Conservation (phyloP, 2,113 vertebrate species). For the Indri indri region DNA sequence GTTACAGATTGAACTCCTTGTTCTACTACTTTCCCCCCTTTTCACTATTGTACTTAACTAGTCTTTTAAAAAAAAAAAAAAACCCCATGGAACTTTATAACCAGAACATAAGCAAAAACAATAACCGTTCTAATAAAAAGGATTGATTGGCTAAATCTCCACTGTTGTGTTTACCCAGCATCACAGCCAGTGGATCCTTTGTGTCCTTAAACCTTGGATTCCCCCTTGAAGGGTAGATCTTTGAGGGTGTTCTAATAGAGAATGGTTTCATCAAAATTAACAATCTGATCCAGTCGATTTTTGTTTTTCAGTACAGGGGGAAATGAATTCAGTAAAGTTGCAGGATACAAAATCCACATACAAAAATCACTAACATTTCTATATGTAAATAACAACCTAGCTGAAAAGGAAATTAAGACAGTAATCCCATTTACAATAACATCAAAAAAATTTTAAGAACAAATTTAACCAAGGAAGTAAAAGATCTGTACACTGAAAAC, state of each 20-base stretch:
- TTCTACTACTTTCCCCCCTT: too few species aligned
- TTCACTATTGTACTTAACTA: too few species aligned
- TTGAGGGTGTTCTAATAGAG: not conserved
- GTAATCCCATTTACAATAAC: not conserved
- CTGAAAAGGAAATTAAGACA: not conserved
- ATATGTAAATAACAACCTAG: not conserved
- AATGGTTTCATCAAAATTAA: not conserved
- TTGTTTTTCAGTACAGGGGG: not conserved
- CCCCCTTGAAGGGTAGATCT: not conserved
- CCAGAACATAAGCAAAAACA: not conserved
- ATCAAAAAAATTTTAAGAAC: not conserved
- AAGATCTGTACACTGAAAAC: not conserved
- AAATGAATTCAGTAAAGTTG: not conserved
- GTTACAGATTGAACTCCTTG: too few species aligned
- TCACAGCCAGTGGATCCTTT: not conserved
- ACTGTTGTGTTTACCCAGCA: accelerated
- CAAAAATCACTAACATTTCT: not conserved
- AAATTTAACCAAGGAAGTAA: not conserved
- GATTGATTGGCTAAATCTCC: not conserved
- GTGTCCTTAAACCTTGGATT: not conserved
- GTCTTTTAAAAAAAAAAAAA: too few species aligned
- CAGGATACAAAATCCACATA: not conserved
- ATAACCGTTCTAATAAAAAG: not conserved
- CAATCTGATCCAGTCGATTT: not conserved
- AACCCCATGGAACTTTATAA: not conserved